Evolutionary conservation across 2,888 invertebrate genomes (phyloP), one percentile per base, ranked within the genome.

Genomic region (Xylophagus ater): DNA sequence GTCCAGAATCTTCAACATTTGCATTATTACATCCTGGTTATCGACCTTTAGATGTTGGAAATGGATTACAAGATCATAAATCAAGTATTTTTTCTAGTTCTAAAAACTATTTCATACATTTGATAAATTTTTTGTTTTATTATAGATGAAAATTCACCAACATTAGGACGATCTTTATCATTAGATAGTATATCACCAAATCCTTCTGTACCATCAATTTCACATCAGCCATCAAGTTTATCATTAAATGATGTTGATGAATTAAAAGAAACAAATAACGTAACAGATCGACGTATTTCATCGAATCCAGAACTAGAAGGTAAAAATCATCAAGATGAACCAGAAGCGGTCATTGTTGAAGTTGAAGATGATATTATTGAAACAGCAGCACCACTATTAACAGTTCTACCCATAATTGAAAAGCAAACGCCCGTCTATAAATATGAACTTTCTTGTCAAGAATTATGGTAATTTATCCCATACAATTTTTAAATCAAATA

Each of bases 1-100:
- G 81, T 0, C 87, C 87, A 0, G 87, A 88, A 60, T 79, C 78
- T 0, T 88, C 87, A 1, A 87, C 87, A 0, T 84, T 88, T 49
- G 83, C 86, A 0, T 63, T 88, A 1, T 67, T 88, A 3, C 77
- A 73, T 54, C 74, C 78, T 0, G 71, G 69, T 7, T 68, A 68
- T 44, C 62, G 63, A 45, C 66, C 68, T 24, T 53, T 62, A 3
- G 60, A 58, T 45, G 61, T 62, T 25, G 56, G 59, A 3, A 56
- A 60, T 34, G 62, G 60, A 19, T 52, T 57, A 28, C 58, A 59
- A 43, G 60, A 60, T 23, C 51, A 51, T 39, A 49, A 36, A 31
- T 21, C 23, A 9, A 21, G 34, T 44, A 38, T 25, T 18, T 28
- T 23, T 28, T 18, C 36, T 25, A 25, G n/a, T 21, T n/a, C 23